Percentiles rank a stretch among this genome's conserved stretches.
Evolutionary conservation across 1,140 invertebrate species (phyloP).

Genomic region (Eufriesea mexicana): DNA sequence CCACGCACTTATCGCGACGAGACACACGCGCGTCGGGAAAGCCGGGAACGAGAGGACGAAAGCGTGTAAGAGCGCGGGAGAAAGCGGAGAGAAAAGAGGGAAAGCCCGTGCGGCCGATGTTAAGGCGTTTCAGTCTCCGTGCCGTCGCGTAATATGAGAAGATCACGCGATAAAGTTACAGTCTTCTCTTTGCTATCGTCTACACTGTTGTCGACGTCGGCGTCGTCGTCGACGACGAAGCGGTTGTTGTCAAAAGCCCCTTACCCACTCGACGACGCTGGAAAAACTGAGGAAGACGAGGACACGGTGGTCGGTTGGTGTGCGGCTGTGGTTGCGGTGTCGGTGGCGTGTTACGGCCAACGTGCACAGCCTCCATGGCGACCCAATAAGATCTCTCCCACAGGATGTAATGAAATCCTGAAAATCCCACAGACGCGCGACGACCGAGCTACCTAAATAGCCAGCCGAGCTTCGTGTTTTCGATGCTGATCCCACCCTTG

Average conservation of each 20-base stretch:
- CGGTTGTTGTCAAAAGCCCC: slow-evolving; percentile 51
- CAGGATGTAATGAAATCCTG: slow-evolving; percentile 64
- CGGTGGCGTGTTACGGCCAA: slow-evolving; percentile 40
- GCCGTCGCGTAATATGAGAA: slow-evolving; percentile 62
- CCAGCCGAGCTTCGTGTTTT: slow-evolving; percentile 7
- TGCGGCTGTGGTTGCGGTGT: neutral
- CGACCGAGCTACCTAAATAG: slow-evolving; percentile 36
- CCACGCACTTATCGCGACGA: neutral
- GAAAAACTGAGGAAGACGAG: slow-evolving; percentile 60
- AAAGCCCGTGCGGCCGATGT: slow-evolving; percentile 21
- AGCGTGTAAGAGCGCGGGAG: neutral
- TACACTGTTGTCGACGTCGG: slow-evolving; percentile 5
- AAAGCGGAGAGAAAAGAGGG: slow-evolving; percentile 6
- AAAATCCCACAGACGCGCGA: slow-evolving; percentile 47
- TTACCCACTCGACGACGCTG: slow-evolving; percentile 36
- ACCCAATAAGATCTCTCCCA: slow-evolving; percentile 46
- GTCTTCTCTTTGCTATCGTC: slow-evolving; percentile 36
- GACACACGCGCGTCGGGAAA: neutral
- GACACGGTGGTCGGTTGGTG: neutral
- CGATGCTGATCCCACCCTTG: neutral
- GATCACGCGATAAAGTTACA: slow-evolving; percentile 64
- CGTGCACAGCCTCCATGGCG: slow-evolving; percentile 63
- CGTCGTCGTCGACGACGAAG: slow-evolving; percentile 10
- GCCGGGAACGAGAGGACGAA: neutral
- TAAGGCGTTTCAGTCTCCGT: slow-evolving; percentile 46